phyloP scores from a whole-genome alignment of 2,113 vertebrate species.

The Bos taurus region ARS-UCD2.0 NC_037357.1:4126501-4127000 shows the following conservation, averaged over 20 bases:
- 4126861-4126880: background rate
- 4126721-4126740: background rate
- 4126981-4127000: background rate
- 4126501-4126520: background rate
- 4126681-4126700: background rate
- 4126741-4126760: background rate
- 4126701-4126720: background rate
- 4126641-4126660: background rate
- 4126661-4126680: background rate
- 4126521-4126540: background rate
- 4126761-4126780: background rate
- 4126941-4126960: background rate
- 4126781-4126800: background rate
- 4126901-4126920: background rate
- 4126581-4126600: background rate
- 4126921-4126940: background rate
- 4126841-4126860: background rate
- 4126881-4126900: background rate
- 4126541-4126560: background rate
- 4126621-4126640: background rate
- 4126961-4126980: background rate
- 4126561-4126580: background rate
- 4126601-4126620: background rate
- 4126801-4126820: background rate
- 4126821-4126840: background rate